Percentiles rank a stretch among this genome's conserved stretches.
Evolutionary conservation across 2,888 invertebrate species (phyloP).

Genomic region (Osmoderma eremita): DNA sequence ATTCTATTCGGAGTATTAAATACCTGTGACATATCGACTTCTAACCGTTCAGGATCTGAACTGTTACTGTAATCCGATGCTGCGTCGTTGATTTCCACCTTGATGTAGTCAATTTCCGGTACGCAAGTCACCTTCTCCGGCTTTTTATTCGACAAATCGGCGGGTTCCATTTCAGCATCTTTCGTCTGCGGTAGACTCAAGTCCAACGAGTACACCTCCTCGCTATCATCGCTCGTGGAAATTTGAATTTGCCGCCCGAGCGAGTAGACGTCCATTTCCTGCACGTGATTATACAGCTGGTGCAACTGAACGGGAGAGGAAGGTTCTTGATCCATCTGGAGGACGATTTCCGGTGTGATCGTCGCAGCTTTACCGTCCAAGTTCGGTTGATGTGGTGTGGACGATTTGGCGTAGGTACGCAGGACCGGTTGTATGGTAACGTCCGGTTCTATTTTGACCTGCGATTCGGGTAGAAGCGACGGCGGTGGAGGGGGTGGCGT

Average conservation of each 20-base stretch:
- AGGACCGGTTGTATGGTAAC: slow-evolving; percentile 48
- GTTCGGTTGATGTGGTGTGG: slow-evolving; percentile 55
- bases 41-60: slow-evolving; percentile 79
- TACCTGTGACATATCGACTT: slow-evolving; percentile 73
- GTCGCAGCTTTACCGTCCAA: slow-evolving; percentile 40
- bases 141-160: slow-evolving; percentile 61
- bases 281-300: slow-evolving; percentile 38
- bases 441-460: slow-evolving; percentile 49
- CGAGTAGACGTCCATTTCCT: slow-evolving; percentile 34
- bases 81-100: slow-evolving; percentile 58
- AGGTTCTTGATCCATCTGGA: background rate
- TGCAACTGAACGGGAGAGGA: slow-evolving; percentile 31
- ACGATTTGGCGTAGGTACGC: background rate
- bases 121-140: slow-evolving; percentile 61
- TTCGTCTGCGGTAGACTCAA: slow-evolving; percentile 39
- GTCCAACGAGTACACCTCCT: slow-evolving; percentile 25
- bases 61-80: slow-evolving; percentile 72
- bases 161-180: slow-evolving; percentile 54
- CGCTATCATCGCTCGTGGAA: background rate
- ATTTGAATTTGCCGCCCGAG: slow-evolving; percentile 26
- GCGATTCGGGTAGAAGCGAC: slow-evolving; percentile 44
- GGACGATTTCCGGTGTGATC: background rate
- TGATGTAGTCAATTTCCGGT: slow-evolving; percentile 61
- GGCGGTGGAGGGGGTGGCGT: slow-evolving; percentile 1
- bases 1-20: slow-evolving; percentile 24